phyloP scores from a whole-genome alignment of 2,888 invertebrate species.

The Caenorhabditis panamensis region DNA sequence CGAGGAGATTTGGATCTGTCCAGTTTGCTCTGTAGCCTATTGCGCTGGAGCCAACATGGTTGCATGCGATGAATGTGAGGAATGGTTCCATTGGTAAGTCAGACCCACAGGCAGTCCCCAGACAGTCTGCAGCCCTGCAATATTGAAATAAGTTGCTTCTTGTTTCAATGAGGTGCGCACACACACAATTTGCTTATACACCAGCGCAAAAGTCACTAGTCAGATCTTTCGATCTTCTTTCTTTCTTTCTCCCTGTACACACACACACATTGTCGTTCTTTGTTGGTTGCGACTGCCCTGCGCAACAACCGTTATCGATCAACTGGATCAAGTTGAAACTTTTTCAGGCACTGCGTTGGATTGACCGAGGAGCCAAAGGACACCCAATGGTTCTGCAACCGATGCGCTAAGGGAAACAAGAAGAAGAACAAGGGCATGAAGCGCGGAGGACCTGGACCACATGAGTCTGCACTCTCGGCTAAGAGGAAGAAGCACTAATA shows the following conservation, averaged over 20 bases:
- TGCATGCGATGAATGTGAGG: slow-evolving; percentile 77
- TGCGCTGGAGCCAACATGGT: slow-evolving; percentile 79
- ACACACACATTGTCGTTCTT: slow-evolving; percentile 2
- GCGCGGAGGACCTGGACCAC: slow-evolving; percentile 30
- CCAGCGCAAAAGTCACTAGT: too few relatives aligned
- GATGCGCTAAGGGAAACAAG: slow-evolving; percentile 69
- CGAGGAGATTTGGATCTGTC: slow-evolving; percentile 78
- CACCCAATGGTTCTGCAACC: slow-evolving; percentile 74
- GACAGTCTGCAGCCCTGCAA: too few relatives aligned
- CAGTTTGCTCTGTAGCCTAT: slow-evolving; percentile 78
- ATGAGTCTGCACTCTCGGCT: not conserved
- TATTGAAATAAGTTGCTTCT: not conserved
- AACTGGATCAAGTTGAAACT: not conserved
- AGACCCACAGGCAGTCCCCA: not conserved
- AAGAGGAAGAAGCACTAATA: slow-evolving; percentile 31
- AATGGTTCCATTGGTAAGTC: slow-evolving; percentile 80
- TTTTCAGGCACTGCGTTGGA: slow-evolving; percentile 78
- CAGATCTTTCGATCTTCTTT: not conserved
- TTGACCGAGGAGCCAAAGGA: slow-evolving; percentile 72
- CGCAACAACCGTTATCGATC: not conserved
- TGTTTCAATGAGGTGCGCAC: not conserved
- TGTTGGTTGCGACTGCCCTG: not conserved
- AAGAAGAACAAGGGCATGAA: slow-evolving; percentile 41
- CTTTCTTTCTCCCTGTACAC: not conserved
- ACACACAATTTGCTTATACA: not conserved